Base-by-base conservation (phyloP, 2,797 vertebrate species). In the Squalus acanthias region DNA sequence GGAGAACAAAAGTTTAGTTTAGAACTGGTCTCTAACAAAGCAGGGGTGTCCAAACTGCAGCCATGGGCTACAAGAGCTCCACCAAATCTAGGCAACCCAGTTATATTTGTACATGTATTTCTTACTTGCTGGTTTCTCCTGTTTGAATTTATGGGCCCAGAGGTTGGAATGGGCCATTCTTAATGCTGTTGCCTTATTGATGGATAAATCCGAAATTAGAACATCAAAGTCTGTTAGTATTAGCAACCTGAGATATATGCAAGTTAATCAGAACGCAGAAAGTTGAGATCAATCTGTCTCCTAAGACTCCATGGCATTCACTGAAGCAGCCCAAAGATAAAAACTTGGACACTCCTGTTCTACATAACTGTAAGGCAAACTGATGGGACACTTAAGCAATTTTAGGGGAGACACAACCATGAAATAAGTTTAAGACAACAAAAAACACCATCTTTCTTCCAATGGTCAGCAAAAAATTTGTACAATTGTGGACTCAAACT, bases 1-100 rank as follows among this genome's bases (percentile, higher is more conserved):
- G 91, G 2, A 97, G 67, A 97, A 63, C 97, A 96, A 96, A 74
- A 96, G 0, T 0, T 89, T 39, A 97, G 88, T 96, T 13, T 97
- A 96, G 22, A 85, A 0, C 0, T 91, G 94, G 96, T 57, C 91
- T 96, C 96, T 96, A 87, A 87, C 76, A 69, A 2, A 50, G 33
- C 24, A 26, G 87, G 79, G 69, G 53, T 39, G 39, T 24, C 96
- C 46, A 72, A 96, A 91, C 5, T 91, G 29, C 88, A 93, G 29
- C 26, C 74, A 29, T 57, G 53, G 53, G 53, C 53, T 57, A 76
- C 3, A 50, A 63, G 17, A 17, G 4, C 13, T n/a, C 60, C 89
- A 92, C 13, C 7, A 50, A 72, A 72, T 15, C 20, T 26, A 10
- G 20, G 22, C 67, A 95, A 12, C n/a, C 15, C 29, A 2, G 33